Percentiles rank a stretch among this genome's conserved stretches.
Conservation (phyloP, 2,888 invertebrate genomes). For the Pyralis farinalis region DNA sequence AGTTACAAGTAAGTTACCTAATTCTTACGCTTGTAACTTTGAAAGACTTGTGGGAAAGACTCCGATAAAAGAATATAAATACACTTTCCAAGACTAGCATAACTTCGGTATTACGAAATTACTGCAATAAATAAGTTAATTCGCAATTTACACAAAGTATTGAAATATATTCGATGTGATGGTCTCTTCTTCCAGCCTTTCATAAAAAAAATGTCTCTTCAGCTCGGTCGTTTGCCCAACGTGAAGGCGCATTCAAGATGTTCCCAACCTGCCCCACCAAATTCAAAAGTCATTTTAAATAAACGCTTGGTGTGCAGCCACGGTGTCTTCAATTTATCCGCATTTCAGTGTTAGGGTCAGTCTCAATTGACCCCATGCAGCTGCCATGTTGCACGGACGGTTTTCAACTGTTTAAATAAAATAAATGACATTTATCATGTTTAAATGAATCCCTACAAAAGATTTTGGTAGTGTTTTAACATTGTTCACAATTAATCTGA, state of each 20-base stretch:
- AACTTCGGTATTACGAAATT: too few species aligned
- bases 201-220: conserved; percentile 21
- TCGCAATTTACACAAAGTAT: too few species aligned
- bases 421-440: conserved; percentile 27
- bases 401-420: conserved; percentile 50
- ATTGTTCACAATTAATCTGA: too few species aligned
- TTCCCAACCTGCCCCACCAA: conserved; percentile 18
- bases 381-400: conserved; percentile 52
- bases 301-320: background rate
- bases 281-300: conserved; percentile 26
- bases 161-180: too few species aligned
- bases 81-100: too few species aligned
- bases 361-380: conserved; percentile 70
- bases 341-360: conserved; percentile 64
- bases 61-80: too few species aligned
- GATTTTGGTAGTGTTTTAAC: too few species aligned
- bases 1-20: too few species aligned
- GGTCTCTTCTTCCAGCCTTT: conserved; percentile 4
- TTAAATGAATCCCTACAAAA: background rate
- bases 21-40: too few species aligned
- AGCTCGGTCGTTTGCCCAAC: conserved; percentile 29
- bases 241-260: conserved; percentile 40
- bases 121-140: too few species aligned
- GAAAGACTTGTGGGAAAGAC: too few species aligned
- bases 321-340: conserved; percentile 37